Evolutionary conservation across 2,113 vertebrate species (phyloP), one percentile per base, ranked within the genome.

Genomic region (Cochlearius cochlearius): DNA sequence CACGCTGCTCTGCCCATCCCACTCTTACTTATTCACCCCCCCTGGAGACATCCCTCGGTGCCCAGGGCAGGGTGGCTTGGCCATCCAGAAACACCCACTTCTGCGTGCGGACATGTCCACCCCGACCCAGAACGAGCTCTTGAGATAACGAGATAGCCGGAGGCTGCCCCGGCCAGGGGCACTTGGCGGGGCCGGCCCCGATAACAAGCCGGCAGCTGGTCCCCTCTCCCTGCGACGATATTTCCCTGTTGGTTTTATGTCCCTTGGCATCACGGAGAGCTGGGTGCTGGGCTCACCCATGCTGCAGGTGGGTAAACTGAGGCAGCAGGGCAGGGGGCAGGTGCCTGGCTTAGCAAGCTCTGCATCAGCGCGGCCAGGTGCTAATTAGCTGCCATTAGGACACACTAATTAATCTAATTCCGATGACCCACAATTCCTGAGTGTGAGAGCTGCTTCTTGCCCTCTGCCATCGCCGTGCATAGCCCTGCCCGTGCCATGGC

Each of bases 371-470:
- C 8, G 3, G 77, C 81, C 3, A 11, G 56, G 19, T 83, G 80
- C 89, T 96, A 96, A 96, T 96, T 92, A 97, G 88, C 90, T 25
- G 8, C 90, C 72, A 91, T 95, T 94, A 94, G 81, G 81, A 88
- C 93, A 79, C 18, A 12, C 90, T 94, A 95, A 95, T 96, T 95
- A 89, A 94, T 91, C 64, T 84, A 90, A 95, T 94, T 94, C 92
- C 22, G 32, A 45, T 94, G 95, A 91, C 92, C 93, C 86, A 92
- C 88, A 94, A 93, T 92, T 92, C 72, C n/a, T 7, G 84, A 94
- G 91, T 92, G 94, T 97, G 97, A 97, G 97, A 95, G 97, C 86
- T 87, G 94, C 87, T 97, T 90, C 95, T 89, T 39, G 0, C 41
- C 41, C 72, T 76, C 68, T 67, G 86, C 89, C 77, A 22, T 9